phyloP scores from a whole-genome alignment of 2,888 invertebrate species.

The Nebria salina region DNA sequence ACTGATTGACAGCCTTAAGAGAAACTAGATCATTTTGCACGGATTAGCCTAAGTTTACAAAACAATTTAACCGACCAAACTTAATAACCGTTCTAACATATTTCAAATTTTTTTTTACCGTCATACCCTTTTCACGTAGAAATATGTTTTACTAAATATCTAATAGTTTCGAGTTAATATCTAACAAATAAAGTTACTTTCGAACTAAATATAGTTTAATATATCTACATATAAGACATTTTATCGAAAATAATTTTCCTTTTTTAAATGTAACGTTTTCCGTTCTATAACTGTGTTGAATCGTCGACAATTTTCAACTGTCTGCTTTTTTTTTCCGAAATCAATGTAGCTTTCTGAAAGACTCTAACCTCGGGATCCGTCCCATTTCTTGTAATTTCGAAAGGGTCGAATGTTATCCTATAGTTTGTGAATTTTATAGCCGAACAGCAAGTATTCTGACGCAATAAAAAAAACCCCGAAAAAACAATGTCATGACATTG shows the following conservation, averaged over 20 bases:
- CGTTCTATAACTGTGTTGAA: neutral
- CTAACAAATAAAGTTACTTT: too few species aligned
- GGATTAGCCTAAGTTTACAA: neutral
- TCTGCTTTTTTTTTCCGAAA: neutral
- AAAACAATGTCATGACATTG: neutral
- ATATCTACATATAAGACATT: too few species aligned
- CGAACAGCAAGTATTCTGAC: neutral
- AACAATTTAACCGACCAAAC: too few species aligned
- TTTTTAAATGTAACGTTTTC: neutral
- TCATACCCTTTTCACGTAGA: too few species aligned
- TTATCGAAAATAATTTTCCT: neutral
- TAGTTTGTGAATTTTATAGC: neutral
- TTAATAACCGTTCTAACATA: too few species aligned
- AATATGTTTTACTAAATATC: too few species aligned
- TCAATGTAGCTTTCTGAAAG: neutral
- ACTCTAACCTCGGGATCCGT: conserved; percentile 2
- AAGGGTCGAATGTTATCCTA: conserved; percentile 35
- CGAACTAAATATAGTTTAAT: too few species aligned
- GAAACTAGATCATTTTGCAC: neutral
- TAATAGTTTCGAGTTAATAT: too few species aligned
- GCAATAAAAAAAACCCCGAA: neutral
- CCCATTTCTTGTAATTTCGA: conserved; percentile 41
- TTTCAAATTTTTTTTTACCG: too few species aligned
- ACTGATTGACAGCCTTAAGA: neutral
- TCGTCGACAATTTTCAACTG: neutral